Evolutionary conservation across 2,888 invertebrate genomes (phyloP), one percentile per base, ranked within the genome.

Genomic region (Leptopilina myrica): DNA sequence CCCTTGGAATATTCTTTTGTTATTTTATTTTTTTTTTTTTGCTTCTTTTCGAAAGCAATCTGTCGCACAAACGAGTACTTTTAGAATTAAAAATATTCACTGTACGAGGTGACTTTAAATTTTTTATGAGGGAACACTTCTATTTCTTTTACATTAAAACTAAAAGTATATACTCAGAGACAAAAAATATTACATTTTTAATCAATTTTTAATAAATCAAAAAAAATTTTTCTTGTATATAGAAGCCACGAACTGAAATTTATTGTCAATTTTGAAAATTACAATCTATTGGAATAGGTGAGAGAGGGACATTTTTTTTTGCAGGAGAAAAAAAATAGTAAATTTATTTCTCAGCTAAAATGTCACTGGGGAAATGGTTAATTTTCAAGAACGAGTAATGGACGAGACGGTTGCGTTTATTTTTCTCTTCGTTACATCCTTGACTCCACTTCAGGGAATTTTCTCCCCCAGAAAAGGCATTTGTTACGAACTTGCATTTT

Each of bases 321-420:
- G 12, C 14, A 26, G 9, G 11, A 49, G 11, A 49, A 49, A 49
- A 11, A 49, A 49, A 49, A 62, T 5, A 20, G 15, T 62, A 20
- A 62, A 62, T 62, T 62, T 9, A 62, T 62, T 62, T 62, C 15
- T 62, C 8, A 64, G 26, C 64, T 64, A 40, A 64, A 64, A 64
- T 64, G 64, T 64, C 40, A 33, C 26, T 12, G 11, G 64, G 26
- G 53, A 56, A 53, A 53, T 33, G 4, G 26, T 67, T 67, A 67
- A 67, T 67, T 67, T 67, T 67, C 46, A n/a, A 67, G 67, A 67
- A n/a, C 26, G 33, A 73, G 8, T 73, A 56, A 77, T 15, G 53
- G 20, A 66, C 46, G 59, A 69, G 15, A 49, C 12, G 20, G n/a
- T 43, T 64, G 15, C 46, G 6, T 56, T n/a, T 14, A 46, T 78